Base-by-base conservation (phyloP, 1,140 invertebrate genomes). In the Liolophura sinensis region DNA sequence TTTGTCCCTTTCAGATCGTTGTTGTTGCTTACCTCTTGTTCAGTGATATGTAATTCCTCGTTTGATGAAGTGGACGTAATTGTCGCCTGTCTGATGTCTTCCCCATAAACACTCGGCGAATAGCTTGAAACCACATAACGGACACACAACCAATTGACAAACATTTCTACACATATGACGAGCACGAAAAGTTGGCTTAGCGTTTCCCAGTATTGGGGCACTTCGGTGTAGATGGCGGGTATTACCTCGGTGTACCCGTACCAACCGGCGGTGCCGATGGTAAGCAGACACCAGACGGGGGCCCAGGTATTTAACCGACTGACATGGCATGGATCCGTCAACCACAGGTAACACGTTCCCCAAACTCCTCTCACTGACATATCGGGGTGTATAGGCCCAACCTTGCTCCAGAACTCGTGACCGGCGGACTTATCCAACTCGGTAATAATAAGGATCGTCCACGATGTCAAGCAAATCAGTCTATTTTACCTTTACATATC, bases 81-180 rank as follows among this genome's bases (percentile, higher is more conserved):
- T 56, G 15, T 54, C 48, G 11, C 15, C 40, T 31, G 52, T 16
- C 14, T 47, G 50, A 22, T 60, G 40, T 22, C 56, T 54, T 46
- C 66, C 59, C 61, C 71, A 54, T 73, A 52, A 25, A 66, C 63
- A 40, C 70, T 64, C 0, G 62, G 48, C n/a, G 25, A 46, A 51
- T 74, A 74, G 46, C 63, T 59, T 7, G 65, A 68, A 46, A 65
- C 69, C 6, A 76, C 74, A 54, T 62, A 71, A 47, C 68, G 71
- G 40, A 76, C 72, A 52, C 72, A 68, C 4, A 76, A 50, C 74
- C 72, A 76, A 59, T 74, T 72, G 1, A 70, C 18, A 58, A 71
- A 62, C 40, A 72, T 57, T 62, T 76, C 62, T 12, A 67, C 15
- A 47, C 65, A 69, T 11, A 76, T n/a, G 31, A 76, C 48, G 47